phyloP scores from a whole-genome alignment of 2,888 invertebrate species.

The Himalopsyche kuldschensis region DNA sequence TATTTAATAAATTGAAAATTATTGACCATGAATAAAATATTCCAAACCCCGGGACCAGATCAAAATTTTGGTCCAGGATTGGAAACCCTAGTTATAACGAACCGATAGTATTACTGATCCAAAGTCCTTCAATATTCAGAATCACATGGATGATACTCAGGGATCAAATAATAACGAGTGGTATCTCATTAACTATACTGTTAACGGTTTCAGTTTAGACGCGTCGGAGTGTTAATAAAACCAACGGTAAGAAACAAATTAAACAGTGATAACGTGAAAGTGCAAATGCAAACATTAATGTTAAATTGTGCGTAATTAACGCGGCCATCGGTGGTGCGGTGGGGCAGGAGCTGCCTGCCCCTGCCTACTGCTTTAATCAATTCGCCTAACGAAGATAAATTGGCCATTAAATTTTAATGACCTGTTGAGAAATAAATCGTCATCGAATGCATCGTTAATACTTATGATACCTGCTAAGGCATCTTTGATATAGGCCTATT shows the following conservation, averaged over 20 bases:
- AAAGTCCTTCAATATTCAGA: no score
- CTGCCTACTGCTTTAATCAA: constrained; percentile 10
- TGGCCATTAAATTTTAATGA: constrained; percentile 30
- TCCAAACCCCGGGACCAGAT: no score
- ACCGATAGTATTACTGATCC: no score
- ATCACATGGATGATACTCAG: no score
- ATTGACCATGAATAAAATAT: no score
- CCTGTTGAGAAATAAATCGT: constrained; percentile 23
- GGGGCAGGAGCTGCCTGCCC: not conserved
- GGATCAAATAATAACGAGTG: no score
- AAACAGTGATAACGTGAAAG: constrained; percentile 14
- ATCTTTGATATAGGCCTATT: not conserved
- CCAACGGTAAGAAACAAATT: constrained; percentile 6
- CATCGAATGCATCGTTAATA: not conserved
- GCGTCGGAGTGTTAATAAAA: constrained; percentile 13
- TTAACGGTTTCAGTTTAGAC: not conserved
- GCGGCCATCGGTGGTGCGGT: not conserved
- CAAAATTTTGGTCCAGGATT: no score
- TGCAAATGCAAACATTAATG: constrained; percentile 24
- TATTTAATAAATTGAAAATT: no score
- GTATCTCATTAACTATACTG: no score
- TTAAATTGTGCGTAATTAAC: constrained; percentile 30
- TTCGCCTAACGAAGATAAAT: constrained; percentile 28
- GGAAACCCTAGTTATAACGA: no score
- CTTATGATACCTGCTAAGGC: not conserved